A percentile compares a stretch with the other conserved stretches of the same genome.
Conservation (phyloP, 2,797 vertebrate species). For the Pogonophryne albipinna region DNA sequence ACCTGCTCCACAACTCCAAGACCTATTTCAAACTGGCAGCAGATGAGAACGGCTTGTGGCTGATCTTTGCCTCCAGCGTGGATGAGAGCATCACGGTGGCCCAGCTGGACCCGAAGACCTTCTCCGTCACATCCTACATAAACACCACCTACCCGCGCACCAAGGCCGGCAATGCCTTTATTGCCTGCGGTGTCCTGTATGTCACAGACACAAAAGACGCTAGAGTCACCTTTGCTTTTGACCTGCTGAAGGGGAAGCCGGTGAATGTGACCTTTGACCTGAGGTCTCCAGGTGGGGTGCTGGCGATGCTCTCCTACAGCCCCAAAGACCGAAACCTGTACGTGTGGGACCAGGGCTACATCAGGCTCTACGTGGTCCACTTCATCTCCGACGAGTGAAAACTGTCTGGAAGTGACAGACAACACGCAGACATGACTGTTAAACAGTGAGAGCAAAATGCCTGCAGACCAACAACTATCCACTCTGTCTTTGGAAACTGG, state of each 20-base stretch:
- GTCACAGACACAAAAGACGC: conserved; percentile 93
- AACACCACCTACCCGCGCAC: conserved; percentile 94
- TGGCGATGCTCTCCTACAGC: conserved; percentile 96
- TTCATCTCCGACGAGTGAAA: conserved; percentile 84
- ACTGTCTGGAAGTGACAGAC: neutral
- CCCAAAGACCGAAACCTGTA: conserved; percentile 90
- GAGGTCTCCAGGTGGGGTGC: conserved; percentile 86
- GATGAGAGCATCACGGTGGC: conserved; percentile 92
- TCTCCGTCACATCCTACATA: conserved; percentile 85
- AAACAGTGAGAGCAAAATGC: neutral
- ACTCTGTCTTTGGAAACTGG: neutral
- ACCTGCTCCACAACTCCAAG: conserved; percentile 95
- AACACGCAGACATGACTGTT: conserved; percentile 9
- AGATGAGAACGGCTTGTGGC: conserved; percentile 95
- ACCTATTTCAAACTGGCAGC: conserved; percentile 95
- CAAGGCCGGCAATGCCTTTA: conserved; percentile 95
- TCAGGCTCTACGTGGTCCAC: conserved; percentile 89
- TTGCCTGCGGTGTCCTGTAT: conserved; percentile 92
- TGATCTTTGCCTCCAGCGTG: conserved; percentile 91
- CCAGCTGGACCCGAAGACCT: conserved; percentile 89
- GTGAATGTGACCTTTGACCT: conserved; percentile 90
- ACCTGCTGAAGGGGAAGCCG: conserved; percentile 89
- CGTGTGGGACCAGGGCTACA: conserved; percentile 91
- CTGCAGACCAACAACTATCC: neutral
- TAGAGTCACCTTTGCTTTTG: conserved; percentile 91